Evolutionary conservation across 1,140 invertebrate species (phyloP).

Genomic region (Helicoverpa zea): DNA sequence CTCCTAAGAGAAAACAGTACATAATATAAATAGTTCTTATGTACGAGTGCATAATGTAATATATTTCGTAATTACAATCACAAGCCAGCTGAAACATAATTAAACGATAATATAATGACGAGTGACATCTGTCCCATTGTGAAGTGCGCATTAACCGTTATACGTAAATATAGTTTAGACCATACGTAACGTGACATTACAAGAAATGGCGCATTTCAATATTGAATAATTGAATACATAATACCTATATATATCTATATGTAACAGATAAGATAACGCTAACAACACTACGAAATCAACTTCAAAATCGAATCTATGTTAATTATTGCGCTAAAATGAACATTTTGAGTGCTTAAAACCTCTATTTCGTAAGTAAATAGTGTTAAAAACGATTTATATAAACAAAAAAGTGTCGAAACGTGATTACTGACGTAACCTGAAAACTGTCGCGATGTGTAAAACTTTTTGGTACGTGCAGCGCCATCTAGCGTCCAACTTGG

Average conservation of each 20-base stretch:
- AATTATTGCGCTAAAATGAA: background rate
- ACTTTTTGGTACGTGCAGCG: slow-evolving; percentile 65
- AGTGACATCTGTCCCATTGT: slow-evolving; percentile 19
- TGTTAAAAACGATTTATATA: slow-evolving; percentile 38
- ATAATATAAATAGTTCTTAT: too few relatives aligned
- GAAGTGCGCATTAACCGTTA: slow-evolving; percentile 18
- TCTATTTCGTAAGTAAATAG: background rate
- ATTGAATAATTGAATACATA: slow-evolving; percentile 51
- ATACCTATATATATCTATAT: slow-evolving; percentile 43
- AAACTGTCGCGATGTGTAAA: slow-evolving; percentile 52
- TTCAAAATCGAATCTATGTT: slow-evolving; percentile 16
- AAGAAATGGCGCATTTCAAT: slow-evolving; percentile 53
- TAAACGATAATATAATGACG: slow-evolving; percentile 35
- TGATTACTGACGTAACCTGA: slow-evolving; percentile 63
- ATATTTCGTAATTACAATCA: too few relatives aligned
- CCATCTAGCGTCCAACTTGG: slow-evolving; percentile 81
- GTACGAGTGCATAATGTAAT: too few relatives aligned
- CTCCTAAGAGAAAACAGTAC: too few relatives aligned
- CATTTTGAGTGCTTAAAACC: background rate
- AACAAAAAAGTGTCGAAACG: slow-evolving; percentile 34
- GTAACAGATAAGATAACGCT: slow-evolving; percentile 50
- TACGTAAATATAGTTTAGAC: slow-evolving; percentile 38
- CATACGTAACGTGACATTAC: slow-evolving; percentile 43
- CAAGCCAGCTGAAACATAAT: slow-evolving; percentile 2
- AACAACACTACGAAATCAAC: slow-evolving; percentile 15